phyloP scores from a whole-genome alignment of 2,888 invertebrate genomes.

The Hartigia nigra region DNA sequence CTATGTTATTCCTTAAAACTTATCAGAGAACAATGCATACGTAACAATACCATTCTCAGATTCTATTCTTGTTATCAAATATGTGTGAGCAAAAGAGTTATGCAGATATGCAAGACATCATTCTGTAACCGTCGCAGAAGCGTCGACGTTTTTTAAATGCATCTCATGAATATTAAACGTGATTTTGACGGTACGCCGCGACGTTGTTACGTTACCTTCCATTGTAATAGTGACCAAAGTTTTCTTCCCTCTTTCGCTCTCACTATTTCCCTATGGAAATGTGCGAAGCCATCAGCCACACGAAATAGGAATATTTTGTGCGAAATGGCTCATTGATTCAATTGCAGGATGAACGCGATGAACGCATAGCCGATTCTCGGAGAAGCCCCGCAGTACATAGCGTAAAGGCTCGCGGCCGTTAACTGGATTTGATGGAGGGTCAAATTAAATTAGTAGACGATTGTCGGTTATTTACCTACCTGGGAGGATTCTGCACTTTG shows the following conservation, averaged over 20 bases:
- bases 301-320: not conserved
- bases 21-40: not conserved
- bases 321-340: not conserved
- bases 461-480: slow-evolving; percentile 44
- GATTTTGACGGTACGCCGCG: not conserved
- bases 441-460: slow-evolving; percentile 44
- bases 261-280: not conserved
- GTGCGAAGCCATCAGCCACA: not conserved
- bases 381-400: not conserved
- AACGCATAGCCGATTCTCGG: not conserved
- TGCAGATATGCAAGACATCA: not conserved
- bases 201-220: not conserved
- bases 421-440: slow-evolving; percentile 41
- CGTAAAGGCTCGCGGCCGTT: slow-evolving; percentile 18
- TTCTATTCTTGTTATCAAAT: not conserved
- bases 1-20: not conserved
- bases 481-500: not conserved
- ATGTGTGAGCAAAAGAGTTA: not conserved
- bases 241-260: not conserved
- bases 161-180: not conserved
- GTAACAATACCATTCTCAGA: not conserved
- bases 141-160: not conserved
- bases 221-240: not conserved
- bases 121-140: not conserved
- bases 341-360: not conserved